Conservation (phyloP, 2,888 invertebrate genomes). For the Suillia variegata region DNA sequence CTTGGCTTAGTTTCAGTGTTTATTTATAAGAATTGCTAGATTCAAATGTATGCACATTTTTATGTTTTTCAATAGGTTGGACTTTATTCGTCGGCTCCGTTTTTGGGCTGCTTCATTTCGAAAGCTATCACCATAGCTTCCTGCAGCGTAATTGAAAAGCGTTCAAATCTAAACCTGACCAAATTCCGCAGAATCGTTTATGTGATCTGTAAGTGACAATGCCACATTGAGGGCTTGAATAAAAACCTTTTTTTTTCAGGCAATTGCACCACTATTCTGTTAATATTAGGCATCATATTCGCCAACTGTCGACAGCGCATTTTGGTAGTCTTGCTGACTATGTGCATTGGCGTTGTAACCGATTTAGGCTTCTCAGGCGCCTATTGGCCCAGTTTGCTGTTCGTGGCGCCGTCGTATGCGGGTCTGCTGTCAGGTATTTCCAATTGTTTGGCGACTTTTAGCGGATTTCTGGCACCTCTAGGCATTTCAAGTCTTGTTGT, state of each 20-base stretch:
- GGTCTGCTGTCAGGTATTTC: conserved; percentile 62
- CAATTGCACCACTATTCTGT: conserved; percentile 36
- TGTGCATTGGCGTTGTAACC: conserved; percentile 51
- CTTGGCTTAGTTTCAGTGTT: no score
- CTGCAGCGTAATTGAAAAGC: conserved; percentile 37
- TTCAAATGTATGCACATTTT: no score
- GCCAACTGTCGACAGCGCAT: conserved; percentile 51
- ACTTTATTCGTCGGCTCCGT: conserved; percentile 43
- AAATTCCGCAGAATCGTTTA: conserved; percentile 44
- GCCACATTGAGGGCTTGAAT: not conserved
- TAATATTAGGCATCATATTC: conserved; percentile 48
- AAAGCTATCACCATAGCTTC: conserved; percentile 41
- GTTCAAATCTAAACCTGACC: conserved; percentile 34
- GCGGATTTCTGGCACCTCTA: conserved; percentile 60
- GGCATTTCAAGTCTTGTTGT: conserved; percentile 55
- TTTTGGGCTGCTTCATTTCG: conserved; percentile 45
- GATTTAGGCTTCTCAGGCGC: conserved; percentile 61
- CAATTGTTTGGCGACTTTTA: conserved; percentile 59
- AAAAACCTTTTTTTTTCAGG: no score
- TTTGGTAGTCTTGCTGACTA: conserved; percentile 51
- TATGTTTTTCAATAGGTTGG: no score
- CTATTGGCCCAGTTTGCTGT: conserved; percentile 61
- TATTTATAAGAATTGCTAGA: no score
- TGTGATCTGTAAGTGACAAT: conserved; percentile 37
- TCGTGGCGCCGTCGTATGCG: conserved; percentile 62